Base-by-base conservation (phyloP, 1,140 invertebrate species). In the Bombus confusus region DNA sequence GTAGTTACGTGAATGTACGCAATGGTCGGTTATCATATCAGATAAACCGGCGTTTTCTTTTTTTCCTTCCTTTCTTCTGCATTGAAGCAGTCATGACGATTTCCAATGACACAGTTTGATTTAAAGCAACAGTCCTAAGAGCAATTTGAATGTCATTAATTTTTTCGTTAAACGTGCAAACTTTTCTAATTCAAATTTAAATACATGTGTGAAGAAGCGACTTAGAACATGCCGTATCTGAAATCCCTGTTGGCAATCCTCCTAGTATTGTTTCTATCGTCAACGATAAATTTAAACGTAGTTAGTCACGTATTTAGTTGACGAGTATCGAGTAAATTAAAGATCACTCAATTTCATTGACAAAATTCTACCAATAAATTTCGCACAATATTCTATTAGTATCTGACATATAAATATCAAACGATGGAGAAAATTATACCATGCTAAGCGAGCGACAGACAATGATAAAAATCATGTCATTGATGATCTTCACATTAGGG, bases 151-250 rank as follows among this genome's bases (percentile, higher is more conserved):
- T 18, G 34, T 15, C 31, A 66, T 8, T 34, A 13, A 64, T 62
- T 62, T n/a, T 62, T 62, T 13, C 22, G 31, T 28, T 25, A 18
- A 9, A 75, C 15, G 12, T 64, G 4, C n/a, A 13, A 64, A 64
- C 1, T 31, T 66, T 28, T 72, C 13, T 15, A 28, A 22, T 10
- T 52, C 3, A 47, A 34, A 41, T 64, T 10, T 39, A 18, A n/a
- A 62, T 4, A 25, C 83, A 72, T 80, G 68, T 12, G 18, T 47
- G 80, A 82, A 83, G 80, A 86, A 82, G 25, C 31, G 47, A 39
- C 12, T 62, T 86, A 68, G 73, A 47, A 68, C 39, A 66, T 3
- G 37, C 57, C 15, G 72, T 86, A 86, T 68, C 68, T 72, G 69
- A 78, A 64, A 74, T 71, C 31, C 68, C 68, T 6, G 52, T 80